phyloP scores from a whole-genome alignment of 2,797 vertebrate genomes.

The Oceanodroma leucorhoa region DNA sequence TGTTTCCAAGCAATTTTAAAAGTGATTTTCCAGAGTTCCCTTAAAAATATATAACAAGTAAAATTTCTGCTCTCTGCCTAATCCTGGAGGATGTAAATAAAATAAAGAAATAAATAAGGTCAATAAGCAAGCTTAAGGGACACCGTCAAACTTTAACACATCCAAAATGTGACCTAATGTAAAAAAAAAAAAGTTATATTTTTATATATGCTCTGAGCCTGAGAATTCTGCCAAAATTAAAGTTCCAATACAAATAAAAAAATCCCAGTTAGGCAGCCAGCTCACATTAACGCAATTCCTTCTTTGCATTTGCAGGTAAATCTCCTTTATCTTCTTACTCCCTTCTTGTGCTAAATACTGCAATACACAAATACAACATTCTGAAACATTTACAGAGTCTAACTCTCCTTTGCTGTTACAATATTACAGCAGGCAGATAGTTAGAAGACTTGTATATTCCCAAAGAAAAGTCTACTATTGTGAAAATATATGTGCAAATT shows the following conservation, averaged over 20 bases:
- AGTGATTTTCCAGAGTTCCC: neutral
- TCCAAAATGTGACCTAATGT: neutral
- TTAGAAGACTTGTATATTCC: neutral
- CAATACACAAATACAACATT: neutral
- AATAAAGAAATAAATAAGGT: neutral
- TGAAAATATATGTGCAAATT: neutral
- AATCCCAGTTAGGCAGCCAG: neutral
- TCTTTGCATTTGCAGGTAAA: neutral
- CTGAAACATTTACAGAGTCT: neutral
- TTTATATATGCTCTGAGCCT: neutral
- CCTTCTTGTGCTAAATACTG: neutral
- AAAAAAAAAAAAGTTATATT: neutral
- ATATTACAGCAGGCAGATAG: neutral
- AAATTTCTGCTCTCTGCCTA: neutral
- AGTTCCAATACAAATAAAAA: neutral
- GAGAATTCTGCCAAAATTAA: neutral
- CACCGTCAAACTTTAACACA: neutral
- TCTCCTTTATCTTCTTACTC: neutral
- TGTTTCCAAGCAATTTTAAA: neutral
- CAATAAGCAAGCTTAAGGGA: neutral
- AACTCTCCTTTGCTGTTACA: neutral
- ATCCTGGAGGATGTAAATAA: neutral
- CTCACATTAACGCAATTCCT: neutral
- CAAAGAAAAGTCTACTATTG: neutral
- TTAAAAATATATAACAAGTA: neutral